Conservation (phyloP, 2,797 vertebrate species). For the Pipistrellus pygmaeus region DNA sequence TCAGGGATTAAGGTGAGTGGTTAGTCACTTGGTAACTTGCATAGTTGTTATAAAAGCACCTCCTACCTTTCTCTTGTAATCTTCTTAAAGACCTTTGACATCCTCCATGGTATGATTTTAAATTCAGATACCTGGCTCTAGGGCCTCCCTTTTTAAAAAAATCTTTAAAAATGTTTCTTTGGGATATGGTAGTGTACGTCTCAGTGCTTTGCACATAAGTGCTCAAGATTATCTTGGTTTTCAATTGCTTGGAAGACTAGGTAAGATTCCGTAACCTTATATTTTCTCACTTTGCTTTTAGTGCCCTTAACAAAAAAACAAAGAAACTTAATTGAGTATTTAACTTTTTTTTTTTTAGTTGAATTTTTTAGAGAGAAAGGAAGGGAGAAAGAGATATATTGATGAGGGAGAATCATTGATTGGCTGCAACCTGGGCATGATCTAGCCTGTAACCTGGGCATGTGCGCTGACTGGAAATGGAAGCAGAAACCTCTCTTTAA, state of each 20-base stretch:
- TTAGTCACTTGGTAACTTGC: not conserved
- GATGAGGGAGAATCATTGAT: too few species aligned
- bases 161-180: not conserved
- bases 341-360: not conserved
- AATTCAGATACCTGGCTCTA: not conserved
- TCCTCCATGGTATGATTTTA: not conserved
- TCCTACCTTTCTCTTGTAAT: not conserved
- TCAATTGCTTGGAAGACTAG: not conserved
- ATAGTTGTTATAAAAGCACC: not conserved
- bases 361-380: too few species aligned
- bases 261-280: not conserved
- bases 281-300: not conserved
- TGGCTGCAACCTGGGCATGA: too few species aligned
- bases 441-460: too few species aligned
- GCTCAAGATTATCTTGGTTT: not conserved
- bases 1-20: not conserved
- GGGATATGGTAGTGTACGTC: rapidly evolving
- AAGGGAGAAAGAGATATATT: too few species aligned
- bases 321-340: not conserved
- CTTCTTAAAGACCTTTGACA: not conserved
- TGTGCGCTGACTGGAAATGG: too few species aligned
- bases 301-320: not conserved
- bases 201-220: not conserved
- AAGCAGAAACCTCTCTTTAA: too few species aligned
- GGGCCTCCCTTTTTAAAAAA: not conserved